Evolutionary conservation across 2,797 vertebrate species (phyloP).

Genomic region (Todus mexicanus): DNA sequence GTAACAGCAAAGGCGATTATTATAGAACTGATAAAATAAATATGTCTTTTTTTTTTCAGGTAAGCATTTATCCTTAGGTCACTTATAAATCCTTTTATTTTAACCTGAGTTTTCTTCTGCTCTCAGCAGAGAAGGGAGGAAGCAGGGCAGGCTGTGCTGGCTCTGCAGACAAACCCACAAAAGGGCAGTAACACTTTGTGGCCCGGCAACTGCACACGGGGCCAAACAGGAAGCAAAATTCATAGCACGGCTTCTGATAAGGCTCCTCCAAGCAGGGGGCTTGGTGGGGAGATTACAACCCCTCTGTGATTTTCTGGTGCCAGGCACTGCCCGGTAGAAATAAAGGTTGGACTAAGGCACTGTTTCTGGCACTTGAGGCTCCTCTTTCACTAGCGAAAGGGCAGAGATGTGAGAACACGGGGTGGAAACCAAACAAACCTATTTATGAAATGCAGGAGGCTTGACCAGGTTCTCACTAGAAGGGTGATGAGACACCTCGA

Average conservation of each 20-base stretch:
- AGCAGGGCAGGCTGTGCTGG: not conserved
- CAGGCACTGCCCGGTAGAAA: not conserved
- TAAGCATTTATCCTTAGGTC: no score
- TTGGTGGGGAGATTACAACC: not conserved
- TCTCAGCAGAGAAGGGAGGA: not conserved
- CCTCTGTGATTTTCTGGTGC: not conserved
- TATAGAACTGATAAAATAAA: not conserved
- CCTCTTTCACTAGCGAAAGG: not conserved
- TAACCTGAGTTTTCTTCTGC: not conserved
- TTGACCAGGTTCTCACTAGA: not conserved
- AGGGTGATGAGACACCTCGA: not conserved
- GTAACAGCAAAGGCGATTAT: not conserved
- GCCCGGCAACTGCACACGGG: not conserved
- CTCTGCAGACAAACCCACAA: not conserved
- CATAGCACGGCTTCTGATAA: not conserved
- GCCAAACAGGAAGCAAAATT: no score
- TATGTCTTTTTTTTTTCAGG: no score
- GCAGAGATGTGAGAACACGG: fast-evolving
- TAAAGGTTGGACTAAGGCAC: not conserved
- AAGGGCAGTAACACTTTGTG: not conserved
- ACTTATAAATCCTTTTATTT: no score
- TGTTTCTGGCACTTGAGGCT: not conserved
- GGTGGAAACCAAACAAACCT: not conserved
- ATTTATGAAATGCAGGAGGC: not conserved
- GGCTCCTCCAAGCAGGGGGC: not conserved